Evolutionary conservation across 2,797 vertebrate species (phyloP).

Genomic region (Apodemus agrarius): DNA sequence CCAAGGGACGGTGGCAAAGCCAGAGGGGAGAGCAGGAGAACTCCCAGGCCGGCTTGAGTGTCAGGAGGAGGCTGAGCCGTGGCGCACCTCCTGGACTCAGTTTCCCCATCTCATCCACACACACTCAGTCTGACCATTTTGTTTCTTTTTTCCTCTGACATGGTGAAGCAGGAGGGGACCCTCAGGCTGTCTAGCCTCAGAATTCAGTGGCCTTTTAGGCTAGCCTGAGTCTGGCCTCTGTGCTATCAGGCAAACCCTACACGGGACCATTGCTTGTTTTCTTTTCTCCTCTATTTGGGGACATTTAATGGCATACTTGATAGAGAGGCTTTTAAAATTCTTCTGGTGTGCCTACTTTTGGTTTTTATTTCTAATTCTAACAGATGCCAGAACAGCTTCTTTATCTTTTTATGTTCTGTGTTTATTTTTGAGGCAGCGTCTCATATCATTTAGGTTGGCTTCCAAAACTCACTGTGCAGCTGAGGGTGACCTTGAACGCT

Average conservation of each 20-base stretch:
- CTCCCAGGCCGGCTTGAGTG: not conserved
- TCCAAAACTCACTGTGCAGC: not conserved
- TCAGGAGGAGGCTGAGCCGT: not conserved
- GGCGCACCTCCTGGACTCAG: not conserved
- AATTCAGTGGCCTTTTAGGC: not conserved
- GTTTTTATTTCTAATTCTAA: conserved; percentile 22
- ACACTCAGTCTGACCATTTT: too few relatives aligned
- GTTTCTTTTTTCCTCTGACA: not conserved
- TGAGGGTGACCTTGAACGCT: not conserved
- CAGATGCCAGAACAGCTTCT: not conserved
- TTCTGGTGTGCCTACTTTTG: not conserved
- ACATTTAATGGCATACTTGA: conserved; percentile 5
- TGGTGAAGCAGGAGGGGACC: not conserved
- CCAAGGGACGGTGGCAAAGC: too few relatives aligned
- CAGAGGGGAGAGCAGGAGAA: not conserved
- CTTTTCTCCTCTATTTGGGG: conserved; percentile 1
- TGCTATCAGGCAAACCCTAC: not conserved
- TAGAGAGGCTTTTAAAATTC: not conserved
- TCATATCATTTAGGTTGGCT: not conserved
- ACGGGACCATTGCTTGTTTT: not conserved
- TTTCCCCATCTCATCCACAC: not conserved
- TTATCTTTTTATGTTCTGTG: not conserved
- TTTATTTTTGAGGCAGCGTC: not conserved
- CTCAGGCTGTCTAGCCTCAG: not conserved
- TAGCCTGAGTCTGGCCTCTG: not conserved